These are phyloP conservation scores for Heliconius nattereri DNA, from an alignment of 1,140 invertebrate genomes.

Conservation along the genomic window DNA sequence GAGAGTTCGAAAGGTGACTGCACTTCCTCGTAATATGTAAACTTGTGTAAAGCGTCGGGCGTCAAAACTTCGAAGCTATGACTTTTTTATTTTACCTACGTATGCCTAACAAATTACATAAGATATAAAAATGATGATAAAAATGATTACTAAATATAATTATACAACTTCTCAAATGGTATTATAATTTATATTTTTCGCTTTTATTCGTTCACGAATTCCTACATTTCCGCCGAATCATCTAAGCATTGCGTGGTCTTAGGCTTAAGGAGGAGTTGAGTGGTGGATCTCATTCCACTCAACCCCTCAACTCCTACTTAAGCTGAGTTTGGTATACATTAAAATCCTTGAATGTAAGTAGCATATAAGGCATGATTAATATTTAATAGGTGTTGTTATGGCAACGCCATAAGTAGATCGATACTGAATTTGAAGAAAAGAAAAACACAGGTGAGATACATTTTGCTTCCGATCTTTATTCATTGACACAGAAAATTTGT, in stretches of 20 bases:
- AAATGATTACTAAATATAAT: background rate
- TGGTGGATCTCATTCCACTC: no score
- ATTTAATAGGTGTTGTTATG: slow-evolving; percentile 19
- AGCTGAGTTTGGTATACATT: no score
- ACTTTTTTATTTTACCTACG: background rate
- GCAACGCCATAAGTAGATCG: slow-evolving; percentile 29
- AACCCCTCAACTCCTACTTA: no score
- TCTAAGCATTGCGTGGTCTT: no score
- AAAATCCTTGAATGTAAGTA: background rate
- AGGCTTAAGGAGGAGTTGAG: no score
- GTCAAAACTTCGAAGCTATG: background rate
- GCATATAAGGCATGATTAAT: background rate
- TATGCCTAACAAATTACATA: background rate
- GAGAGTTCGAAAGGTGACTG: slow-evolving; percentile 68
- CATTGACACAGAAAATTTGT: background rate
- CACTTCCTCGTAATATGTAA: slow-evolving; percentile 63
- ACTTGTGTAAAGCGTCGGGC: slow-evolving; percentile 37
- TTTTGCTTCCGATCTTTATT: background rate
- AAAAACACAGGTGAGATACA: slow-evolving; percentile 28
- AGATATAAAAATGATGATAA: background rate
- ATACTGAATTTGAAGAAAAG: slow-evolving; percentile 23
- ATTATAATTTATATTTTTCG: no score
- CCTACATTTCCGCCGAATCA: no score
- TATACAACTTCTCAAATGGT: background rate
- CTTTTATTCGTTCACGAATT: no score